phyloP scores from a whole-genome alignment of 2,113 vertebrate genomes.

The Limanda limanda region DNA sequence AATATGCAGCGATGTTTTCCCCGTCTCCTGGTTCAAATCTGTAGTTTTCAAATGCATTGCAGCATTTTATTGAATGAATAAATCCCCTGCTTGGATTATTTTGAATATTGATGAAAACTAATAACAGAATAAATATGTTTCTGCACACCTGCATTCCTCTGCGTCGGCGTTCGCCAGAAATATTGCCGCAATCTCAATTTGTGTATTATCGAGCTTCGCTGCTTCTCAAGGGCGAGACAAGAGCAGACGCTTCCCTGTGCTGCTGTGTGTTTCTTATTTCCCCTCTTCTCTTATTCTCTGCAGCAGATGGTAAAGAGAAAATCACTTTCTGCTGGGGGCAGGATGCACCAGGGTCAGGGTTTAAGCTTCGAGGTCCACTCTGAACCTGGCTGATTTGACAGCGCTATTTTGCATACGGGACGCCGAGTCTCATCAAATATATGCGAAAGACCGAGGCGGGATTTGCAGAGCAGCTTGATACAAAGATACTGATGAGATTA shows the following conservation, averaged over 20 bases:
- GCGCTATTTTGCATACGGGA: conserved; percentile 58
- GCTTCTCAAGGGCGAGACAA: conserved; percentile 72
- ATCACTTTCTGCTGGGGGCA: conserved; percentile 71
- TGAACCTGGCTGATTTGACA: conserved; percentile 64
- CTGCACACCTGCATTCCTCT: background rate
- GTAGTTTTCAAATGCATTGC: background rate
- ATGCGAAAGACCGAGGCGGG: conserved; percentile 48
- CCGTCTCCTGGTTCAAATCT: conserved; percentile 8
- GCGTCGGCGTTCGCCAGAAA: conserved; percentile 37
- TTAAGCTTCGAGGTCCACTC: conserved; percentile 72
- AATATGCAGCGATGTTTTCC: conserved; percentile 23
- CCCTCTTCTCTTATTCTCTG: conserved; percentile 20
- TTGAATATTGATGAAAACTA: background rate
- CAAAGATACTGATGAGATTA: conserved; percentile 65
- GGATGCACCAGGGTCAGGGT: conserved; percentile 68
- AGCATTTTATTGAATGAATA: no score
- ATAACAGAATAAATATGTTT: background rate
- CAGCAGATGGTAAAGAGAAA: conserved; percentile 78
- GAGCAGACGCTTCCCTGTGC: conserved; percentile 56
- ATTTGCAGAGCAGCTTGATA: conserved; percentile 71
- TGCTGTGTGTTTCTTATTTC: conserved; percentile 28
- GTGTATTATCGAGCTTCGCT: conserved; percentile 50
- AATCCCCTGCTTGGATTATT: background rate
- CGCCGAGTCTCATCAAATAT: conserved; percentile 66
- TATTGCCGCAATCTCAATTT: conserved; percentile 24